Evolutionary conservation across 2,113 vertebrate species (phyloP), one percentile per base, ranked within the genome.

Genomic region (Marmota flaviventris): DNA sequence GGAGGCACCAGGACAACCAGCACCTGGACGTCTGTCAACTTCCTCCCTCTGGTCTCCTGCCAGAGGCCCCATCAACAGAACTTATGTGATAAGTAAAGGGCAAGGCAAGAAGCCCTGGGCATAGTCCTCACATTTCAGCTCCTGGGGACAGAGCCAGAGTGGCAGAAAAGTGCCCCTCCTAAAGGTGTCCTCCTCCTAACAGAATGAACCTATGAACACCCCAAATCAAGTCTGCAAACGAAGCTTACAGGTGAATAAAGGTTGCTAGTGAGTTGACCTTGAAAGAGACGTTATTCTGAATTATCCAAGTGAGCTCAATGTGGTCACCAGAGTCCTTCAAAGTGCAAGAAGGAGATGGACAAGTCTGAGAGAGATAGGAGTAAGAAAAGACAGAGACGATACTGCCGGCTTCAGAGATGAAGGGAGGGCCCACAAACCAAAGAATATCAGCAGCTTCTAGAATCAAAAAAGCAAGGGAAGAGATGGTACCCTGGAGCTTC

Each of bases 1-100:
- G 18, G 4, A 75, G 18, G 4, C 2, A 4, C 2, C 6, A 1
- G 22, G 22, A 65, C 45, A 11, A 7, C 2, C 34, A 3, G 65
- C 5, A 37, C 34, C 20, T 37, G 13, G 56, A 22, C 14, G 24
- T 34, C 56, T 9, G 9, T 24, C 29, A 45, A 8, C 5, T 3
- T 42, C 51, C 13, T 76, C 3, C 53, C 65, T 79, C 69, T 37
- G 56, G 12, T n/a, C 39, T 85, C 58, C 18, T 7, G 25, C 42
- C 56, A 13, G 69, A 77, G 32, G 24, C 22, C 37, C 22, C 45
- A 12, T 3, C 2, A 48, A 69, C 20, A 61, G 25, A 95, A 73
- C 5, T 34, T 83, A 29, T 42, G 8, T 4, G 53, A 39, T 72
- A 65, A 42, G 17, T 18, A 25, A 24, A 75, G 73, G 27, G 18